Base-by-base conservation (phyloP, 1,140 invertebrate species). In the Pseudomyrmex pallidus region DNA sequence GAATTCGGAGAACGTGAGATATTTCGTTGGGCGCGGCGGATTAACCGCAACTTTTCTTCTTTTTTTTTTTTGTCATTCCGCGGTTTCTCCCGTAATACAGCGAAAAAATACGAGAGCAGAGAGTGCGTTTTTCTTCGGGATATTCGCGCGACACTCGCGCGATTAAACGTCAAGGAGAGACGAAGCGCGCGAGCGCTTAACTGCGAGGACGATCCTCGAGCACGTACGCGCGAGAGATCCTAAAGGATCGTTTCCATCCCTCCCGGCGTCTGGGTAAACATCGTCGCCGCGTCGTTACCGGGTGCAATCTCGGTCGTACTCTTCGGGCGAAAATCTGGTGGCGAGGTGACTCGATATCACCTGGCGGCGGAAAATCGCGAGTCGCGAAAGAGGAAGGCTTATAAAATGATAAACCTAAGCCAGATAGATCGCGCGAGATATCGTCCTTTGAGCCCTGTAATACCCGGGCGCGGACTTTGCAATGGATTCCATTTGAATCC, bases 261-360 rank as follows among this genome's bases (percentile, higher is more conserved):
- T 35, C 7, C 17, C 82, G 68, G 64, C 62, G 87, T 90, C 90
- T 91, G 85, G 87, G 90, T 90, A 91, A 91, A 91, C 90, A 91
- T 88, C 82, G 78, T 86, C 83, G 84, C 83, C 76, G 64, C 80
- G 73, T 87, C 86, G 84, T 89, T 90, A 89, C 85, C 63, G 35
- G 78, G 63, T 82, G 73, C 90, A 91, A 91, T 91, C 89, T 89
- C 88, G 82, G 44, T 68, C 50, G 46, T 74, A 56, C 54, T 72
- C 70, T 35, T 35, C 35, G 35, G 80, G 63, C 59, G 83, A 90
- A 90, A 90, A 90, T 89, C 88, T 87, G 63, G 48, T 35, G 35
- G 76, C 3, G 17, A 80, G 61, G 61, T 52, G n/a, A 66, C 57
- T 85, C 84, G 85, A 90, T 90, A 89, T 91, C 85, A 86, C 85